A percentile compares a stretch with the other conserved stretches of the same genome.
These are phyloP conservation scores for Phalanger gymnotis DNA, from an alignment of 2,797 vertebrate genomes.

Conservation along the genomic window DNA sequence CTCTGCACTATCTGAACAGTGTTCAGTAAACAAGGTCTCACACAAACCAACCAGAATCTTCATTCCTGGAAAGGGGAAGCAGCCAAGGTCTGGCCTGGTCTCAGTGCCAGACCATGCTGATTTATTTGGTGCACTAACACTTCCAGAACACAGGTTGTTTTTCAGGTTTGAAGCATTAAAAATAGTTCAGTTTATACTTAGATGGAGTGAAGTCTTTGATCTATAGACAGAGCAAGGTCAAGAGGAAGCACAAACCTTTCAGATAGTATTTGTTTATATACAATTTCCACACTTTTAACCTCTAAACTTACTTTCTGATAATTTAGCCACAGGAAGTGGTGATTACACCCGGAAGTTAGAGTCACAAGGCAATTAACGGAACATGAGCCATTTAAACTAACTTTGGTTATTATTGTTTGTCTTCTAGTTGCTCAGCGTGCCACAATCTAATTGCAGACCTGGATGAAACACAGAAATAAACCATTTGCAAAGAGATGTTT, in stretches of 20 bases:
- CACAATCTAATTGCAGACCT: conserved; percentile 77
- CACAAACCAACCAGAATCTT: conserved; percentile 42
- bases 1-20: not conserved
- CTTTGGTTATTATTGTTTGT: conserved; percentile 77
- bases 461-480: conserved; percentile 74
- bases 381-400: conserved; percentile 62
- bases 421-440: conserved; percentile 85
- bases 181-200: not conserved
- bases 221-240: not conserved
- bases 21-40: conserved; percentile 46
- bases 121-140: conserved; percentile 46
- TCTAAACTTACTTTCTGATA: conserved; percentile 61
- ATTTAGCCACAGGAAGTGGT: conserved; percentile 47
- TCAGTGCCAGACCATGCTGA: conserved; percentile 58
- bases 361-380: conserved; percentile 49
- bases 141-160: conserved; percentile 48
- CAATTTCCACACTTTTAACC: conserved; percentile 46
- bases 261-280: conserved; percentile 26
- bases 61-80: conserved; percentile 66
- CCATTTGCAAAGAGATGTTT: conserved; percentile 75
- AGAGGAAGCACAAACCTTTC: conserved; percentile 29
- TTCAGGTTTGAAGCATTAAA: conserved; percentile 45
- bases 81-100: conserved; percentile 60
- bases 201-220: conserved; percentile 1
- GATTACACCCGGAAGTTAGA: conserved; percentile 61